A percentile compares a stretch with the other conserved stretches of the same genome.
Evolutionary conservation across 2,797 vertebrate species (phyloP).

Genomic region (Pseudomugil gertrudae): DNA sequence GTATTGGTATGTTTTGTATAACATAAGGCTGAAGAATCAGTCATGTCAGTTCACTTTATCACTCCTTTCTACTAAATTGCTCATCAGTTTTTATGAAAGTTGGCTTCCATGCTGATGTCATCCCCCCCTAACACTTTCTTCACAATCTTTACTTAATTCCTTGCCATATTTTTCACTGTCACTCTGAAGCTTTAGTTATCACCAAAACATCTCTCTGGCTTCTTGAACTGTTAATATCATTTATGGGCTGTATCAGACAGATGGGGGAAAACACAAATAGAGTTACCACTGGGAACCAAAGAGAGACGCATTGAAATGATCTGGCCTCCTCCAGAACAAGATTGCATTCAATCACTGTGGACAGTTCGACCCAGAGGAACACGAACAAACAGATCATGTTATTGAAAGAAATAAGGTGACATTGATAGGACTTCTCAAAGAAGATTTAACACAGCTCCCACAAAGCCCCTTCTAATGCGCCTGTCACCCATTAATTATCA

Average conservation of each 20-base stretch:
- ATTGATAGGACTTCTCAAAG: conserved; percentile 44
- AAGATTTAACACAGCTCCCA: conserved; percentile 40
- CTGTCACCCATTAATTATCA: conserved; percentile 63
- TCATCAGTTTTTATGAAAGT: conserved; percentile 15
- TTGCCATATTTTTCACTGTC: conserved; percentile 61
- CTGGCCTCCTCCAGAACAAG: conserved; percentile 73
- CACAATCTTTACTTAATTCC: conserved; percentile 57
- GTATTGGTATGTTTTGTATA: background rate
- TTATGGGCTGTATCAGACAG: conserved; percentile 56
- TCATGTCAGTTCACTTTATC: background rate
- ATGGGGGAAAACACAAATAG: conserved; percentile 39
- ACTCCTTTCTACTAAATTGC: conserved; percentile 2
- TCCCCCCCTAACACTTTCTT: conserved; percentile 51
- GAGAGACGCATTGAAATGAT: conserved; percentile 76
- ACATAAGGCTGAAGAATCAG: background rate
- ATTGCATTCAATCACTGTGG: conserved; percentile 74
- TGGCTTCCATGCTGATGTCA: conserved; percentile 22
- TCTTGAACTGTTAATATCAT: conserved; percentile 65
- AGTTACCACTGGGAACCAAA: conserved; percentile 50
- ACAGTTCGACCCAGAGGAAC: conserved; percentile 66
- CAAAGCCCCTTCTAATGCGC: conserved; percentile 16
- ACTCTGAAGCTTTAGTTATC: conserved; percentile 50
- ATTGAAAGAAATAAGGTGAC: conserved; percentile 61
- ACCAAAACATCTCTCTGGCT: conserved; percentile 48
- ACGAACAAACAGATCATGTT: conserved; percentile 58